phyloP scores from a whole-genome alignment of 2,888 invertebrate genomes.

The Neoscelio sp. region DNA sequence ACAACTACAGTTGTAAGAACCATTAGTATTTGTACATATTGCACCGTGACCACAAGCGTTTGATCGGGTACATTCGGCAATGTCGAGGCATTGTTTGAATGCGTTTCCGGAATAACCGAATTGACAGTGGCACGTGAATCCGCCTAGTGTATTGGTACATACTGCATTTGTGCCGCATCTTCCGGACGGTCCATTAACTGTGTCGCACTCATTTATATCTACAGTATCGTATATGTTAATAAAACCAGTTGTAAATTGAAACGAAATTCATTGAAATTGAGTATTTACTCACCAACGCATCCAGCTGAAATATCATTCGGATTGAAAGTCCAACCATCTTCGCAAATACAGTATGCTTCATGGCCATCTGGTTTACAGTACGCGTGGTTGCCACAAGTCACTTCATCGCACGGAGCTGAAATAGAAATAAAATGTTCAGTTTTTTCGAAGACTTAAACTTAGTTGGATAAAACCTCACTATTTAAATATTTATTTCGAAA shows the following conservation, averaged over 20 bases:
- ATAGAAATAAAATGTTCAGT: conserved; percentile 1
- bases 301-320: conserved; percentile 95
- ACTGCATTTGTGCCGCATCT: conserved; percentile 93
- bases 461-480: neutral
- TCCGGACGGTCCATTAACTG: conserved; percentile 89
- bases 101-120: conserved; percentile 94
- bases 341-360: conserved; percentile 96
- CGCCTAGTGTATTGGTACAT: conserved; percentile 92
- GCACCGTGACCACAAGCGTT: conserved; percentile 92
- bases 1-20: conserved; percentile 91
- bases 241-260: too few species aligned
- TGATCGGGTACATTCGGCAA: conserved; percentile 91
- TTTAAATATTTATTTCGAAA: neutral
- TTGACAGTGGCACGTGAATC: conserved; percentile 92
- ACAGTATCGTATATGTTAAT: too few species aligned
- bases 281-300: conserved; percentile 86
- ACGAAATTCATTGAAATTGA: neutral
- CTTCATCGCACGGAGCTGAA: conserved; percentile 94
- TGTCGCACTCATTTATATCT: conserved; percentile 96
- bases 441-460: too few species aligned
- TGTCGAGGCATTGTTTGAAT: conserved; percentile 90
- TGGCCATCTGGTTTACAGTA: conserved; percentile 94
- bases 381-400: conserved; percentile 94
- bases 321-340: conserved; percentile 96
- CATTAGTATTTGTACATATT: conserved; percentile 90